phyloP scores from a whole-genome alignment of 2,888 invertebrate species.

The Argyresthia albistria region DNA sequence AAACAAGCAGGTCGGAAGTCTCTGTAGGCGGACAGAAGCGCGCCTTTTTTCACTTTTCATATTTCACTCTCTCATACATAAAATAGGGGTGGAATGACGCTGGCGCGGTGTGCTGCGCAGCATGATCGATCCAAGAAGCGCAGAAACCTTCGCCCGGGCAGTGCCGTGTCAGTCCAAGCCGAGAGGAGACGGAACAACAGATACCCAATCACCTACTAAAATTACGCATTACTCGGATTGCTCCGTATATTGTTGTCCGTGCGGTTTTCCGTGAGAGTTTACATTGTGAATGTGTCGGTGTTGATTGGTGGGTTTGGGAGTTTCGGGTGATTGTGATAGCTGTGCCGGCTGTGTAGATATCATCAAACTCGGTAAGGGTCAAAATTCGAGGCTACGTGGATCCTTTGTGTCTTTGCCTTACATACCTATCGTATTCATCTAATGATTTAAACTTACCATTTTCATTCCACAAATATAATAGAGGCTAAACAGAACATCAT shows the following conservation, averaged over 20 bases:
- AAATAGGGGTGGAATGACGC: slow-evolving; percentile 53
- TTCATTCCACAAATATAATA: too few species aligned
- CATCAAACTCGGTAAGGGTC: slow-evolving; percentile 8
- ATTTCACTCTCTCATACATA: slow-evolving; percentile 64
- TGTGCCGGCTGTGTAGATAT: neutral
- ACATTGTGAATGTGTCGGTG: slow-evolving; percentile 7
- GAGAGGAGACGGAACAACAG: neutral
- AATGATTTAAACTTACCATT: too few species aligned
- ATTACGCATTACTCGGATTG: neutral
- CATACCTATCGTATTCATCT: too few species aligned
- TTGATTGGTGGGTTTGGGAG: neutral
- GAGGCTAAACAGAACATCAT: too few species aligned
- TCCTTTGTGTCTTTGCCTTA: neutral
- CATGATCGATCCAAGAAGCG: slow-evolving; percentile 44
- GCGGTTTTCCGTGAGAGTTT: slow-evolving; percentile 12
- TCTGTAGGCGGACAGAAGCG: neutral
- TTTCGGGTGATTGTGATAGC: neutral
- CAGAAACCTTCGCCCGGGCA: slow-evolving; percentile 35
- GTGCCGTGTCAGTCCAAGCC: slow-evolving; percentile 32
- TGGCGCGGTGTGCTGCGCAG: slow-evolving; percentile 44
- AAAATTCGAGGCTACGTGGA: neutral
- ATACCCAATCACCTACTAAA: neutral
- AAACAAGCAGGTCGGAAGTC: neutral
- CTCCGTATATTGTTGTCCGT: slow-evolving; percentile 16
- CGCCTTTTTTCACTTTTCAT: slow-evolving; percentile 45